Percentiles rank a stretch among this genome's conserved stretches.
Conservation (phyloP, 2,797 vertebrate genomes). For the Periophthalmus magnuspinnatus region DNA sequence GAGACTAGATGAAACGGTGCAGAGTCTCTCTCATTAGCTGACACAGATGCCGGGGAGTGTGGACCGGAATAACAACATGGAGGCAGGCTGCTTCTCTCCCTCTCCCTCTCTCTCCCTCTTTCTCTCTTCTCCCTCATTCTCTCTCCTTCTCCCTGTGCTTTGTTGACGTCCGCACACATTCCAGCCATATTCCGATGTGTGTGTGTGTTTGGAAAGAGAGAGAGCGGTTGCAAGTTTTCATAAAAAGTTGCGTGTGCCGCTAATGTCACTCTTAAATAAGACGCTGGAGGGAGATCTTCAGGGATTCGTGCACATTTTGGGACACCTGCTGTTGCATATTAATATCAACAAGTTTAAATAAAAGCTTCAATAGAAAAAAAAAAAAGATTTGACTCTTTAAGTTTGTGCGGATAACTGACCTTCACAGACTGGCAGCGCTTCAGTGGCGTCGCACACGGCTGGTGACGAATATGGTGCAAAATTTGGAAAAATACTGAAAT, state of each 20-base stretch:
- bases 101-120: neutral
- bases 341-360: slow-evolving; percentile 33
- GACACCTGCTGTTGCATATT: slow-evolving; percentile 33
- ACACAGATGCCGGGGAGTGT: slow-evolving; percentile 80
- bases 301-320: slow-evolving; percentile 33
- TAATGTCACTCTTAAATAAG: slow-evolving; percentile 45
- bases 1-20: slow-evolving; percentile 80
- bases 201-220: slow-evolving; percentile 41
- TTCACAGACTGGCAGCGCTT: slow-evolving; percentile 10
- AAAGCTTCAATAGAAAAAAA: slow-evolving; percentile 8
- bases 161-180: slow-evolving; percentile 62
- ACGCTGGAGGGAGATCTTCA: slow-evolving; percentile 36
- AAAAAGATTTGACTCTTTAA: slow-evolving; percentile 15
- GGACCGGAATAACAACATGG: slow-evolving; percentile 79
- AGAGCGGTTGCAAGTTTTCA: slow-evolving; percentile 59
- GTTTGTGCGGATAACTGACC: neutral
- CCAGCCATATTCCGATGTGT: slow-evolving; percentile 59
- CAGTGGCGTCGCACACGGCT: slow-evolving; percentile 12
- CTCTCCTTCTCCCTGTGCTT: slow-evolving; percentile 68
- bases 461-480: neutral
- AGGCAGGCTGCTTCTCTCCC: slow-evolving; percentile 56
- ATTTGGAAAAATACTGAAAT: neutral
- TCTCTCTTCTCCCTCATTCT: slow-evolving; percentile 24
- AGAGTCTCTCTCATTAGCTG: slow-evolving; percentile 81
- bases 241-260: slow-evolving; percentile 55